Evolutionary conservation across 2,113 vertebrate genomes (phyloP).

Genomic region (Leptobrachium leishanense): DNA sequence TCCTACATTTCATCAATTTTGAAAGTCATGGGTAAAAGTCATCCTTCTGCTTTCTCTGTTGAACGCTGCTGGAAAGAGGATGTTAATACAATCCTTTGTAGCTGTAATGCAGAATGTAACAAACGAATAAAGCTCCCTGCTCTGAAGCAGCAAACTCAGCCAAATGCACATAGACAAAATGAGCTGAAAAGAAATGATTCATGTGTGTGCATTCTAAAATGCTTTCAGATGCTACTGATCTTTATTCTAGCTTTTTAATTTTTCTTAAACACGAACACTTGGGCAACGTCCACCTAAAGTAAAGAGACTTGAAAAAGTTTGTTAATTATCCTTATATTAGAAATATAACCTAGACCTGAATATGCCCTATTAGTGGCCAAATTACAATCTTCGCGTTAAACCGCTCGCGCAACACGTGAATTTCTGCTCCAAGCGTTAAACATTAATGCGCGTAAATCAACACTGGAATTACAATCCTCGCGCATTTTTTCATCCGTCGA

Average conservation of each 20-base stretch:
- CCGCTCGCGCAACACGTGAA: too few relatives aligned
- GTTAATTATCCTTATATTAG: too few relatives aligned
- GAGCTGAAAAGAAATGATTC: not conserved
- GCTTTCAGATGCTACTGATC: conserved; percentile 14
- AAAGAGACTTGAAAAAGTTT: too few relatives aligned
- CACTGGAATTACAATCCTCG: too few relatives aligned
- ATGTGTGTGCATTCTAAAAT: conserved; percentile 5
- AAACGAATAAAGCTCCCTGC: not conserved
- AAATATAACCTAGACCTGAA: too few relatives aligned
- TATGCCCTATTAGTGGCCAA: too few relatives aligned
- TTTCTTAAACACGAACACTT: not conserved
- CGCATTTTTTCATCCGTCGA: too few relatives aligned
- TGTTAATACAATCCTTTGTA: conserved; percentile 4
- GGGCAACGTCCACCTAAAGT: too few relatives aligned
- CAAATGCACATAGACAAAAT: not conserved
- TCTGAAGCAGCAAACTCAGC: not conserved
- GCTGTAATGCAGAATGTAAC: conserved; percentile 1
- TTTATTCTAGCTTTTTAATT: conserved; percentile 9
- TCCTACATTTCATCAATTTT: conserved; percentile 34
- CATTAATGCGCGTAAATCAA: too few relatives aligned
- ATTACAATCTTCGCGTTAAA: too few relatives aligned
- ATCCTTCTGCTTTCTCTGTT: conserved; percentile 2
- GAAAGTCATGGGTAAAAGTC: conserved; percentile 38
- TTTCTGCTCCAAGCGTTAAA: too few relatives aligned
- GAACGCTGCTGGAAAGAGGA: conserved; percentile 2